Evolutionary conservation across 2,888 invertebrate genomes (phyloP), one percentile per base, ranked within the genome.

Genomic region (Volucella zonaria): DNA sequence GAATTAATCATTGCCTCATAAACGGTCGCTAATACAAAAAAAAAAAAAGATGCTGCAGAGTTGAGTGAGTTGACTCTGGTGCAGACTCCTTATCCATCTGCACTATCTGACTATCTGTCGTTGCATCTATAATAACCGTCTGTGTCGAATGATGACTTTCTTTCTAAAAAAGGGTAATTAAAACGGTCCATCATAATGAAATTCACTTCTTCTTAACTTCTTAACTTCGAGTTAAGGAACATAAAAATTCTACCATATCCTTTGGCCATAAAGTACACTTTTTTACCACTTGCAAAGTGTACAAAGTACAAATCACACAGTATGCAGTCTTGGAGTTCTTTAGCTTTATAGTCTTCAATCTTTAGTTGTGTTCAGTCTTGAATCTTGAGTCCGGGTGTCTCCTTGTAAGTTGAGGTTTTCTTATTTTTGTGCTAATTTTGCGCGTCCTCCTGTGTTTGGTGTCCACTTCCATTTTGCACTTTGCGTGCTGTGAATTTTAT

Each of bases 401-500:
- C 56, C 43, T 61, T 45, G 12, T 42, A 14, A 23, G 12, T 61
- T 49, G 56, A 8, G 10, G n/a, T 67, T 38, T 61, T 56, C 42
- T 66, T 58, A 11, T 12, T 66, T 81, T 76, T 77, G 81, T 71
- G 71, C 71, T 76, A 80, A 83, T 80, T 80, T 83, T 71, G 68
- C 59, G 54, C 70, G 67, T 80, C 76, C 75, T 85, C 80, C 68
- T 54, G 68, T 51, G 61, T 83, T 75, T 64, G 71, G 61, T 80
- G 77, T 58, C 75, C 81, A 85, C 81, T 85, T 73, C 76, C 81
- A 85, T 86, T 82, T 86, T 86, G 82, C 86, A 86, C 82, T 82
- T 82, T 88, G 87, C 88, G 88, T 88, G 88, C 88, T 88, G 88
- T 88, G 88, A 88, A 88, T 88, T 87, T 87, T 87, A 88, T 88